These are phyloP conservation scores for Sinocyclocheilus anophthalmus DNA, from an alignment of 2,113 vertebrate species.

Conservation along the genomic window DNA sequence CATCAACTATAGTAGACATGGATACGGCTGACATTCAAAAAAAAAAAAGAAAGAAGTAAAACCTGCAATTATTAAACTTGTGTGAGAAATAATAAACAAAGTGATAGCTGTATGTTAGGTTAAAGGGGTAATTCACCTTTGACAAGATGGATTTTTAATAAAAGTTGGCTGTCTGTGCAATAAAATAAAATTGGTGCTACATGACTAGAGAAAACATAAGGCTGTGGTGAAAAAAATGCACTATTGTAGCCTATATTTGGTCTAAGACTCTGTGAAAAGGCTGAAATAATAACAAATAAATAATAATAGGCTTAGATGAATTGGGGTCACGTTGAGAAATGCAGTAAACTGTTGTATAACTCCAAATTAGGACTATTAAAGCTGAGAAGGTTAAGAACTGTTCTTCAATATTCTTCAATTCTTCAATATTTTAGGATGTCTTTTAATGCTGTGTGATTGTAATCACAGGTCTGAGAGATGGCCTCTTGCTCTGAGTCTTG, in stretches of 20 bases:
- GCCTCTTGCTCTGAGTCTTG: constrained; percentile 83
- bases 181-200: neutral
- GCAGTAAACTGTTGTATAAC: neutral
- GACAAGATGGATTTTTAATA: neutral
- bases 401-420: too few relatives aligned
- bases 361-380: neutral
- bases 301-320: too few relatives aligned
- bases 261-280: too few relatives aligned
- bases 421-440: too few relatives aligned
- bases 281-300: too few relatives aligned
- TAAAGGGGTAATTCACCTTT: neutral
- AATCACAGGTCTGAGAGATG: constrained; percentile 82
- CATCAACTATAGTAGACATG: neutral
- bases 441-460: constrained; percentile 23
- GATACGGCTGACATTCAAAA: neutral
- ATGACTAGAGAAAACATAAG: neutral
- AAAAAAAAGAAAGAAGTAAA: neutral
- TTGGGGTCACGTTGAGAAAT: too few relatives aligned
- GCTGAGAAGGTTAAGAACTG: neutral
- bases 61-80: neutral
- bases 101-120: neutral
- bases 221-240: neutral
- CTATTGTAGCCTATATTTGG: too few relatives aligned
- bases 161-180: too few relatives aligned
- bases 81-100: neutral